Conservation (phyloP, 2,797 vertebrate species). For the Cossypha polioptera region DNA sequence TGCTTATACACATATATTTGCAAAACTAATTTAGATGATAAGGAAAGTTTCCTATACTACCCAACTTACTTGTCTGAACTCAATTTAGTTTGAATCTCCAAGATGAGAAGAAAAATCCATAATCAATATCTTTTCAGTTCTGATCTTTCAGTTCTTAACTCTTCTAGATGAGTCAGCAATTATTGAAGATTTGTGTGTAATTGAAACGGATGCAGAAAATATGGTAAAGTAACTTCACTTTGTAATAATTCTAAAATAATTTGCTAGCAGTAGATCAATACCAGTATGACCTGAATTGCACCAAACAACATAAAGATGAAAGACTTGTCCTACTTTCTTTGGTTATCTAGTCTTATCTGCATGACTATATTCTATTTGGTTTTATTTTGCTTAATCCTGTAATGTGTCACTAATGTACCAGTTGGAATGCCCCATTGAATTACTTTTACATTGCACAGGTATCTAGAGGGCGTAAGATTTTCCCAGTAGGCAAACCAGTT, state of each 20-base stretch:
- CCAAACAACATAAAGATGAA: not conserved
- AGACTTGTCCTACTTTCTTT: not conserved
- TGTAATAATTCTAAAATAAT: not conserved
- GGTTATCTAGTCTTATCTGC: not conserved
- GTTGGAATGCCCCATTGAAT: not conserved
- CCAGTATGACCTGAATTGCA: not conserved
- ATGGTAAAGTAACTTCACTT: not conserved
- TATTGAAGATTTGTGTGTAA: not conserved
- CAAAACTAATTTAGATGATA: not conserved
- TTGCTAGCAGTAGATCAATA: not conserved
- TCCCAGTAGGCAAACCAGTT: not conserved
- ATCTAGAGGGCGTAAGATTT: not conserved
- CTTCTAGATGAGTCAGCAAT: not conserved
- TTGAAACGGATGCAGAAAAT: not conserved
- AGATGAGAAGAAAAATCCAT: not conserved
- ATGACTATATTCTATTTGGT: not conserved
- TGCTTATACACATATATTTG: not conserved
- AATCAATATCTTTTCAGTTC: not conserved
- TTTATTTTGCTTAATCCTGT: not conserved
- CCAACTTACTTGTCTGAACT: not conserved
- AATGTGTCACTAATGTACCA: not conserved
- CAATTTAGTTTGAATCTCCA: not conserved
- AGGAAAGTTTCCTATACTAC: not conserved
- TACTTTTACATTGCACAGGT: not conserved
- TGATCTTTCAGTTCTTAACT: not conserved